Evolutionary conservation across 1,140 invertebrate species (phyloP).

Genomic region (Macrosteles quadrilineatus): DNA sequence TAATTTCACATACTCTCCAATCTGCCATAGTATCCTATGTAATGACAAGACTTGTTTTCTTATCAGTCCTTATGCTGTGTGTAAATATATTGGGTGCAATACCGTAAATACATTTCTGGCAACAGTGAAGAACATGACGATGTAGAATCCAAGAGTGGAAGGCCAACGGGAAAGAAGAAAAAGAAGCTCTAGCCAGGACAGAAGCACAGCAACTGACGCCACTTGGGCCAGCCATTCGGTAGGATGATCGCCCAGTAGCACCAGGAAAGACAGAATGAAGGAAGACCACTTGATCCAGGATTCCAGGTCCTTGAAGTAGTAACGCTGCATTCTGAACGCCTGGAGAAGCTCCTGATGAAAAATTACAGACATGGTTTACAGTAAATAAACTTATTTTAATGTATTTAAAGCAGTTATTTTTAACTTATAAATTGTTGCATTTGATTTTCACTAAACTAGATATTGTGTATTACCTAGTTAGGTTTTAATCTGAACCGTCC

Average conservation of each 20-base stretch:
- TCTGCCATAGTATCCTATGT: too few species aligned
- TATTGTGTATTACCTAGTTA: too few species aligned
- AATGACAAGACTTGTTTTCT: too few species aligned
- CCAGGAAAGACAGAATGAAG: conserved; percentile 27
- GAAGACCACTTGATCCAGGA: conserved; percentile 41
- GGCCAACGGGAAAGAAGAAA: conserved; percentile 55
- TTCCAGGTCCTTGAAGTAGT: conserved; percentile 40
- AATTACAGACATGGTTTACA: too few species aligned
- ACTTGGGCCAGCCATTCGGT: conserved; percentile 53
- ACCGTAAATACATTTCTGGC: conserved; percentile 54
- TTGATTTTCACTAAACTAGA: too few species aligned
- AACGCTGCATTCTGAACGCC: conserved; percentile 34
- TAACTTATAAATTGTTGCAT: too few species aligned
- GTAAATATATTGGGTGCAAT: conserved; percentile 11
- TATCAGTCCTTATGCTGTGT: conserved; percentile 52
- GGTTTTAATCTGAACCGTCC: too few species aligned
- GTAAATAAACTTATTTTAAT: conserved; percentile 30
- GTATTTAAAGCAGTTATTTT: too few species aligned
- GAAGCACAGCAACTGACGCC: conserved; percentile 53
- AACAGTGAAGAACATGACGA: conserved; percentile 56
- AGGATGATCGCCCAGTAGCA: conserved; percentile 27
- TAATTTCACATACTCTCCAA: too few species aligned
- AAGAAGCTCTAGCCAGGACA: conserved; percentile 58
- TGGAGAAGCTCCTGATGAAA: conserved; percentile 42
- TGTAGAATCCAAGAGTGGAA: conserved; percentile 54